Conservation (phyloP, 2,888 invertebrate genomes). For the Podotricha telesiphe region DNA sequence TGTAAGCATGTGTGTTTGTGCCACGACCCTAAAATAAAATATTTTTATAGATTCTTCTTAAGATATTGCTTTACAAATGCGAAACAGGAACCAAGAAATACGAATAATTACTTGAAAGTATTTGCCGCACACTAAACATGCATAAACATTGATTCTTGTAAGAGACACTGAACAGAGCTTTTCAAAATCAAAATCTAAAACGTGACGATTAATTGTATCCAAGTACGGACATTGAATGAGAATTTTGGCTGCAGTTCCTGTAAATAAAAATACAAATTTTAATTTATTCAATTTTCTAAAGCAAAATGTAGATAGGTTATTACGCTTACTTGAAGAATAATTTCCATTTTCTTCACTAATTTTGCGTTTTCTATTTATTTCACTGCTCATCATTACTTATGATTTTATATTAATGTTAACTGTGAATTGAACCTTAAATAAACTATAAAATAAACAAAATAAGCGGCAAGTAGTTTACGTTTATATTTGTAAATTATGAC, state of each 20-base stretch:
- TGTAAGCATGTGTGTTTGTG: conserved; percentile 98
- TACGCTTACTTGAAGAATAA: conserved; percentile 55
- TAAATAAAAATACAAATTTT: conserved; percentile 48
- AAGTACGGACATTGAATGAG: conserved; percentile 95
- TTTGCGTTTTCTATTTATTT: conserved; percentile 61
- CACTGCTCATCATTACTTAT: conserved; percentile 54
- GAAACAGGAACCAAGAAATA: not conserved
- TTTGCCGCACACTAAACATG: conserved; percentile 99
- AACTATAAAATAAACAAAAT: conserved; percentile 4
- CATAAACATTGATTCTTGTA: conserved; percentile 99
- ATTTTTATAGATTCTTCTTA: conserved; percentile 26
- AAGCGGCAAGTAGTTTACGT: not conserved
- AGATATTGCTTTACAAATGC: not conserved
- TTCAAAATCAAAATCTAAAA: conserved; percentile 99
- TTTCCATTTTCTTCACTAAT: conserved; percentile 58
- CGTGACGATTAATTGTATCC: conserved; percentile 98
- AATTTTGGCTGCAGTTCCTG: conserved; percentile 60
- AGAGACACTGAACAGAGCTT: conserved; percentile 99
- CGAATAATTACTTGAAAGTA: conserved; percentile 88
- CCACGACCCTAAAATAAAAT: conserved; percentile 91
- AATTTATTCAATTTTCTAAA: conserved; percentile 34
- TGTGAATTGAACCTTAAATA: not conserved
- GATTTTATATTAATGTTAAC: not conserved
- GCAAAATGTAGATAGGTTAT: conserved; percentile 48
- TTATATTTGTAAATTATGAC: conserved; percentile 9